Conservation (phyloP, 2,888 invertebrate genomes). For the Gandaritis pyraliata region DNA sequence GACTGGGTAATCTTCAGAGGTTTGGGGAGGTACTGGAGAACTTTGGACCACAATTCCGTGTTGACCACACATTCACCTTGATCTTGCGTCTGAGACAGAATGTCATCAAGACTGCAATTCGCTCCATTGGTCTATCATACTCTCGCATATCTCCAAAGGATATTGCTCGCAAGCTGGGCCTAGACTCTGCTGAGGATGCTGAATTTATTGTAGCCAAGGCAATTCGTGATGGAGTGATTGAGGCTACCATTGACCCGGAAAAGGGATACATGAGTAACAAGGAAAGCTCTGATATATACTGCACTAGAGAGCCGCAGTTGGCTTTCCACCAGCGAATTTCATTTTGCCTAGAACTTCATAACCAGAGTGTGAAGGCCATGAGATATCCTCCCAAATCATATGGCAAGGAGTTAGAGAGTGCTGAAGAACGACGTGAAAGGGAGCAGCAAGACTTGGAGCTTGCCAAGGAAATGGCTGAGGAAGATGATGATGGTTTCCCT, state of each 20-base stretch:
- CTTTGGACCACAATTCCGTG: constrained; percentile 95
- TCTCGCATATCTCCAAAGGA: constrained; percentile 97
- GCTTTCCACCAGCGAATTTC: constrained; percentile 98
- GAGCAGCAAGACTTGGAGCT: constrained; percentile 99
- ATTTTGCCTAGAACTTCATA: constrained; percentile 98
- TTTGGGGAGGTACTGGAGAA: constrained; percentile 97
- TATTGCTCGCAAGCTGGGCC: constrained; percentile 95
- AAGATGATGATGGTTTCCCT: constrained; percentile 96
- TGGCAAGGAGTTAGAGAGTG: constrained; percentile 98
- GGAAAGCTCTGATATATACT: constrained; percentile 98
- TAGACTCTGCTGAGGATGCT: constrained; percentile 98
- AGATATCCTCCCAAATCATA: constrained; percentile 99
- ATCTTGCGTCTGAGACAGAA: constrained; percentile 98
- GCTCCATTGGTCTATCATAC: constrained; percentile 98
- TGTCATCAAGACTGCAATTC: constrained; percentile 99
- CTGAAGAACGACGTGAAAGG: constrained; percentile 97
- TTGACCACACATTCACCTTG: constrained; percentile 97
- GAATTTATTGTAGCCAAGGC: constrained; percentile 99
- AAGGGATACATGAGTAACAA: constrained; percentile 98
- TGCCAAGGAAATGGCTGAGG: constrained; percentile 99
- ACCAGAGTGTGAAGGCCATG: constrained; percentile 99
- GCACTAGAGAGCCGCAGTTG: constrained; percentile 97
- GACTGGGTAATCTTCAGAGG: constrained; percentile 96
- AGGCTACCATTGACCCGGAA: constrained; percentile 97
- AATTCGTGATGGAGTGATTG: constrained; percentile 99